Percentiles rank a stretch among this genome's conserved stretches.
Conservation (phyloP, 2,888 invertebrate species). For the Hanleya hanleyi region DNA sequence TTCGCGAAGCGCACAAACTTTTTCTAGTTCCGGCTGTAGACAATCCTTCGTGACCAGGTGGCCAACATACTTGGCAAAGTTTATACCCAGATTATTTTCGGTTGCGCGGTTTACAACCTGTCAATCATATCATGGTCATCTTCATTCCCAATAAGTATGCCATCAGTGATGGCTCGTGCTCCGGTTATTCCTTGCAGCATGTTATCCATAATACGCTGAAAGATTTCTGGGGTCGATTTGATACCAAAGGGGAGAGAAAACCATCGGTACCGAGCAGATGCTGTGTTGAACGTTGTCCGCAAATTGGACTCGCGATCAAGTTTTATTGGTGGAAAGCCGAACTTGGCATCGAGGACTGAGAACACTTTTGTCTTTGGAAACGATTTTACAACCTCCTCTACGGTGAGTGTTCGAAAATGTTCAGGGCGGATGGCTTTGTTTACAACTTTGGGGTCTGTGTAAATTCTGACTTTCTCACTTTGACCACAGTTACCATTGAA, state of each 20-base stretch:
- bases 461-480: constrained; percentile 43
- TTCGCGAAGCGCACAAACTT: constrained; percentile 35
- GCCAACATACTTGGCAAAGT: constrained; percentile 38
- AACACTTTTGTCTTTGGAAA: constrained; percentile 45
- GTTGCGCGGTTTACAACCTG: constrained; percentile 35
- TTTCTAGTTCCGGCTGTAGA: constrained; percentile 35
- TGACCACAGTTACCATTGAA: constrained; percentile 39
- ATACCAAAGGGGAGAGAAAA: constrained; percentile 43
- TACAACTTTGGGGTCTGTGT: constrained; percentile 41
- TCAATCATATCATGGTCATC: constrained; percentile 38
- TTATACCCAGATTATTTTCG: constrained; percentile 38
- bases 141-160: constrained; percentile 37
- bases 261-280: constrained; percentile 43
- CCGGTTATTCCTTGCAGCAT: constrained; percentile 39
- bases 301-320: constrained; percentile 38
- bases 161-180: constrained; percentile 40
- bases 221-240: constrained; percentile 43
- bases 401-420: constrained; percentile 41
- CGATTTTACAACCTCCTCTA: constrained; percentile 42
- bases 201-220: constrained; percentile 41
- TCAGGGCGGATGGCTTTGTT: constrained; percentile 38
- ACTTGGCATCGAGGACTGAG: constrained; percentile 44
- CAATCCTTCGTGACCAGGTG: constrained; percentile 32
- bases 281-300: constrained; percentile 49
- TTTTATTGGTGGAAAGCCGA: constrained; percentile 45